These are phyloP conservation scores for Horisme vitalbata DNA, from an alignment of 2,888 invertebrate species.

Conservation along the genomic window DNA sequence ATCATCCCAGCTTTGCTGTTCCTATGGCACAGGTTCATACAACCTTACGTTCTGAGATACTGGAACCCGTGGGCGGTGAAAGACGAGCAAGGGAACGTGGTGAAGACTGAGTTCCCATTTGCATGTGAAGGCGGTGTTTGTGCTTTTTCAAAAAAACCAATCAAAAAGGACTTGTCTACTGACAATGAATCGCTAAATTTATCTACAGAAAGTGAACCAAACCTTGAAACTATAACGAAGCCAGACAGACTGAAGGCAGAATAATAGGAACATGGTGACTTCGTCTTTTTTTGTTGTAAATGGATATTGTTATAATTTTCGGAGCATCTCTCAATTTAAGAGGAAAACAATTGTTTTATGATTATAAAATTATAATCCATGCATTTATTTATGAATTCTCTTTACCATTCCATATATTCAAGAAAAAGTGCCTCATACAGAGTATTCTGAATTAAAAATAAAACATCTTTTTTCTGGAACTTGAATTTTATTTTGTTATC, in stretches of 20 bases:
- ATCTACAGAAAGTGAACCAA: constrained; percentile 16
- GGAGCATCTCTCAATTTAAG: too few species aligned
- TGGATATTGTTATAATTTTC: too few species aligned
- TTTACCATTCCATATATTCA: neutral
- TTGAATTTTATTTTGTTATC: constrained; percentile 24
- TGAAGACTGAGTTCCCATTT: constrained; percentile 83
- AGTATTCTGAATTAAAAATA: constrained; percentile 12
- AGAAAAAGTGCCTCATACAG: too few species aligned
- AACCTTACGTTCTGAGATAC: constrained; percentile 90
- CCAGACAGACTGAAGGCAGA: constrained; percentile 27
- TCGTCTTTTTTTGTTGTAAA: too few species aligned
- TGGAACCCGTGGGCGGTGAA: constrained; percentile 92
- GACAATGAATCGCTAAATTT: constrained; percentile 35
- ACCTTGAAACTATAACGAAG: constrained; percentile 3
- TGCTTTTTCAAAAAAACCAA: constrained; percentile 52
- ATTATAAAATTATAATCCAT: too few species aligned
- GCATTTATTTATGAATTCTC: neutral
- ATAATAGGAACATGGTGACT: too few species aligned
- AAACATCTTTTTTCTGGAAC: constrained; percentile 23
- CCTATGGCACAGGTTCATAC: constrained; percentile 92
- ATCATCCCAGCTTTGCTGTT: constrained; percentile 91
- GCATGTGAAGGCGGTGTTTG: constrained; percentile 84
- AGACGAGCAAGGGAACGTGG: constrained; percentile 82
- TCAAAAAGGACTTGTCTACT: constrained; percentile 36
- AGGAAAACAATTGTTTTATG: too few species aligned